Conservation (phyloP, 2,797 vertebrate genomes). For the Tauraco hartlaubi region DNA sequence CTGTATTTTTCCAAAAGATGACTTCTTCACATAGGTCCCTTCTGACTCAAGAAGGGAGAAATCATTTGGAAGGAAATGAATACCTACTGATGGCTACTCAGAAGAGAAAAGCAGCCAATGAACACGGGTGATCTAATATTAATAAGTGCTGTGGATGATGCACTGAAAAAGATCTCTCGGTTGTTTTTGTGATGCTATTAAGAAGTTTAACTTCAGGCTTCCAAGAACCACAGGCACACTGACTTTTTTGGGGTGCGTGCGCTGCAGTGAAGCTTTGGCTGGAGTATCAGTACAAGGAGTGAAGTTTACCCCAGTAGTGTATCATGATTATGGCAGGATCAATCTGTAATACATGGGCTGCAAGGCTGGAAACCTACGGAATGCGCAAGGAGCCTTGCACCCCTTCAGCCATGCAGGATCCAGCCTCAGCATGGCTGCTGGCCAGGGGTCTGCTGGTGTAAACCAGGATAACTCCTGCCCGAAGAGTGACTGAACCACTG, state of each 20-base stretch:
- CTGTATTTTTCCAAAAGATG: conserved; percentile 69
- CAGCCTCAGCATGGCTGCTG: rapidly evolving
- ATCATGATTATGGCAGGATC: rapidly evolving
- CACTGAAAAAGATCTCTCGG: conserved; percentile 31
- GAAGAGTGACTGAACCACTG: background rate
- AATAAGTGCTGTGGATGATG: conserved; percentile 59
- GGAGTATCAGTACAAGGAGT: background rate
- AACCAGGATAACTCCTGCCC: background rate
- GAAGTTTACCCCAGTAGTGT: background rate
- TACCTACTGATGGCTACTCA: conserved; percentile 50
- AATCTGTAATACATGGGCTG: background rate
- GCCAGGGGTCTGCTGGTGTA: background rate
- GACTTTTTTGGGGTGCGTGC: conserved; percentile 16
- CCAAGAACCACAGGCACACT: conserved; percentile 31
- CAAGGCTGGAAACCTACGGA: background rate
- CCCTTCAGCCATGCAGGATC: background rate
- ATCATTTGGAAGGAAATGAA: conserved; percentile 37
- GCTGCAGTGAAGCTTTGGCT: conserved; percentile 7
- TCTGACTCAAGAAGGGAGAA: conserved; percentile 39
- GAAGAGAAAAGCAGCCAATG: conserved; percentile 46
- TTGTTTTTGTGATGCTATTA: conserved; percentile 56
- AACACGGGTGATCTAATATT: conserved; percentile 68
- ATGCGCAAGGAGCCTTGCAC: background rate
- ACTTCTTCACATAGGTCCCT: conserved; percentile 44
- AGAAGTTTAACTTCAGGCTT: conserved; percentile 65